Base-by-base conservation (phyloP, 2,888 invertebrate genomes). In the Cryptophagus acutangulus region DNA sequence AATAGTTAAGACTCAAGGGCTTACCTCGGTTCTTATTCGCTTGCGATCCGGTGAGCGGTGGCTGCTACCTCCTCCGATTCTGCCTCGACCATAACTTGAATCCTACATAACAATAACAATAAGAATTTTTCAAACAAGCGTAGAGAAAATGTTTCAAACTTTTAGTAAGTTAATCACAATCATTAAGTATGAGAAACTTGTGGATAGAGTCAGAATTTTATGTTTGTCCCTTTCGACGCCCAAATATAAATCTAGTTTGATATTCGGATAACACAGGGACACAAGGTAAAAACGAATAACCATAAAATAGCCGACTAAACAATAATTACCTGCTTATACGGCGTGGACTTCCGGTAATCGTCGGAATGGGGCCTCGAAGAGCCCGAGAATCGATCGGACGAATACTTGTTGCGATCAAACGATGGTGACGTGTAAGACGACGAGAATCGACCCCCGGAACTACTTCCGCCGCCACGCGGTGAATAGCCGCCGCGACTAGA, bases 21-120 rank as follows among this genome's bases (percentile, higher is more conserved):
- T 55, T 68, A 79, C 79, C 74, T 79, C 79, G 54, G 76, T 71
- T 58, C 79, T 75, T 68, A 78, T 73, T 63, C 79, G 71, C 65
- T 80, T 81, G 41, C 79, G 71, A 33, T 80, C 80, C 33, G 81
- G 80, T 38, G 81, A 79, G 48, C 77, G 71, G 46, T 76, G 71
- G 45, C n/a, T n/a, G n/a, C n/a, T n/a, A n/a, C n/a, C n/a, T n/a
- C 73, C 73, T 63, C 76, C 75, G 45, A 73, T 73, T 63, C 75
- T 75, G 41, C 77, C 77, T 46, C 77, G 72, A 36, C 74, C 71
- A 55, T 72, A 70, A 36, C 55, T 52, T 10, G 58, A 53, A 18
- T 62, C 63, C 63, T 64, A 36, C 45, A 41, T 35, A 43, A 45
- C 6, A 45, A 37, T 37, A 41, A 18, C 36, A 26, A 25, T 14